Evolutionary conservation across 2,797 vertebrate species (phyloP).

Genomic region (Tragopan temminckii): DNA sequence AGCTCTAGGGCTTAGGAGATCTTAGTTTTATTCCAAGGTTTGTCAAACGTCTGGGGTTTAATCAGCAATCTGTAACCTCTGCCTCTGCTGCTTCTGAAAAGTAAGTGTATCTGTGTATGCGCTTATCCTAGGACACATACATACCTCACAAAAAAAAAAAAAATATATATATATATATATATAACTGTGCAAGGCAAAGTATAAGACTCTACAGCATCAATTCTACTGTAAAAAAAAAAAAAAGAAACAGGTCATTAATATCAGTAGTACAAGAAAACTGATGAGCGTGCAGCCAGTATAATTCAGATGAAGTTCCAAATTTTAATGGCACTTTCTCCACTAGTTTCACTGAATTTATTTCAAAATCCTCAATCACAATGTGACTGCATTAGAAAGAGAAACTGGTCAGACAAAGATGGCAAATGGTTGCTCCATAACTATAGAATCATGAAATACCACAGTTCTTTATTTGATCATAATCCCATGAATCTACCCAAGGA

Average conservation of each 20-base stretch:
- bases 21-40: background rate
- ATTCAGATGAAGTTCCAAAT: background rate
- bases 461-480: background rate
- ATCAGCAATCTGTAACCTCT: background rate
- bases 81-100: background rate
- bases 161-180: no score
- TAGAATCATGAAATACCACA: slow-evolving; percentile 12
- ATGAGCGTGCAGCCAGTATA: background rate
- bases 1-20: background rate
- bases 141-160: background rate
- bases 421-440: background rate
- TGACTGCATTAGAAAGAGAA: background rate
- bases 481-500: background rate
- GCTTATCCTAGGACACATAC: background rate
- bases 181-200: background rate
- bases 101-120: background rate
- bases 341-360: background rate
- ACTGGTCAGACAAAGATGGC: background rate
- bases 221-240: background rate
- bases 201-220: background rate
- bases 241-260: background rate
- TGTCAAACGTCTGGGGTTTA: background rate
- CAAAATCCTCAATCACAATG: background rate
- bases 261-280: background rate
- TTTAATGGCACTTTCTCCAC: background rate